phyloP scores from a whole-genome alignment of 2,113 vertebrate species.

The Apus apus region DNA sequence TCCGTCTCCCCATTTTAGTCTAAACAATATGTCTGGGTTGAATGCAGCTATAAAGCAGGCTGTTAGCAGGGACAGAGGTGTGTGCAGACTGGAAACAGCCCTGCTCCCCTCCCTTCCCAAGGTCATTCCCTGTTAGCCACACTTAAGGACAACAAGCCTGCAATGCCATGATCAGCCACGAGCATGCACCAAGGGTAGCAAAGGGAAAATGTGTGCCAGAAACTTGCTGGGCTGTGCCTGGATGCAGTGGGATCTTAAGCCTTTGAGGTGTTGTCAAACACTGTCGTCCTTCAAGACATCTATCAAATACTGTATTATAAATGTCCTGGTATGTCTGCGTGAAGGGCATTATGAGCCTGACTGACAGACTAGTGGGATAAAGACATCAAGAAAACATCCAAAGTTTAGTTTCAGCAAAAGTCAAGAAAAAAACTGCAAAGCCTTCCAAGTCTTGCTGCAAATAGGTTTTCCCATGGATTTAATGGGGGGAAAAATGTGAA shows the following conservation, averaged over 20 bases:
- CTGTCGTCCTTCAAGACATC: background rate
- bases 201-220: background rate
- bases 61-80: background rate
- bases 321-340: background rate
- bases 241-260: background rate
- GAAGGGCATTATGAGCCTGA: background rate
- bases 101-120: background rate
- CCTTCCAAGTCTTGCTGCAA: slow-evolving; percentile 41
- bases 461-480: background rate
- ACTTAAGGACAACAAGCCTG: background rate
- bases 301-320: background rate
- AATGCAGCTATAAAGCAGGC: background rate
- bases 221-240: background rate
- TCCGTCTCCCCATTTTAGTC: background rate
- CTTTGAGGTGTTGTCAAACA: background rate
- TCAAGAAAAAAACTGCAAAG: background rate
- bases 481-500: background rate
- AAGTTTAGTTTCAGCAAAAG: background rate
- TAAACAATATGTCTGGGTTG: background rate
- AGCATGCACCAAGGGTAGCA: fast-evolving
- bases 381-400: background rate
- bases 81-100: background rate
- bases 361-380: background rate
- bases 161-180: fast-evolving
- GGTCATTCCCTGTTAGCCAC: background rate